A percentile compares a stretch with the other conserved stretches of the same genome.
Conservation (phyloP, 2,113 vertebrate species). For the Tursiops truncatus region DNA sequence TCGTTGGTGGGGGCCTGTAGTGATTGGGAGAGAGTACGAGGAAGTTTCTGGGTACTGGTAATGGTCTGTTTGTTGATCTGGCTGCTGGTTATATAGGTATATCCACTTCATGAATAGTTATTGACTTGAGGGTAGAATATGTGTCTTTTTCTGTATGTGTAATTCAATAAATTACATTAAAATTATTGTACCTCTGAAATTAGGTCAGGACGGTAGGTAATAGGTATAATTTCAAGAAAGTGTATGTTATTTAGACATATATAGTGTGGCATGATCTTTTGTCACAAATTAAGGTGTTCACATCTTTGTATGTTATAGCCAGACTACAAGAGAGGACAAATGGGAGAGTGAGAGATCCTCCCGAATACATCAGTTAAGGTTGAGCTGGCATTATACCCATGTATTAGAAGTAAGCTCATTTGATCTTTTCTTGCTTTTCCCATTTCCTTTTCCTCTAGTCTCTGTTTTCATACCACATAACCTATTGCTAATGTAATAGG, state of each 20-base stretch:
- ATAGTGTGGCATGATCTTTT: background rate
- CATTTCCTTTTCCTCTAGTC: background rate
- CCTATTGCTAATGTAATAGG: background rate
- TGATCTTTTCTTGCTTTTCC: background rate
- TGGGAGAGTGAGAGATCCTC: background rate
- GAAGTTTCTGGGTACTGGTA: background rate
- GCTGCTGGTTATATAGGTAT: background rate
- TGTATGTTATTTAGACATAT: background rate
- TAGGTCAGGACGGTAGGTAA: background rate
- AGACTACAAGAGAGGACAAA: background rate
- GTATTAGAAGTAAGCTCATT: background rate
- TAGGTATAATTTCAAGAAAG: background rate
- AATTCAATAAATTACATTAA: background rate
- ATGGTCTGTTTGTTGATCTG: background rate
- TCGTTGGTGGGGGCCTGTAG: background rate
- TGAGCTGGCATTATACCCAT: background rate
- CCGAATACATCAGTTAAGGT: background rate
- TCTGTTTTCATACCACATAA: background rate
- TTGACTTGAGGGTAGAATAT: background rate
- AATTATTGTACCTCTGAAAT: background rate
- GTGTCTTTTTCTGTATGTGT: background rate
- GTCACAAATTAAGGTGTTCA: background rate
- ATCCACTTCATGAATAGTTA: background rate
- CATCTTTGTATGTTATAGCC: background rate
- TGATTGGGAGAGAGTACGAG: background rate